These are phyloP conservation scores for Lucinisca nassula DNA, from an alignment of 2,888 invertebrate species.

Conservation along the genomic window DNA sequence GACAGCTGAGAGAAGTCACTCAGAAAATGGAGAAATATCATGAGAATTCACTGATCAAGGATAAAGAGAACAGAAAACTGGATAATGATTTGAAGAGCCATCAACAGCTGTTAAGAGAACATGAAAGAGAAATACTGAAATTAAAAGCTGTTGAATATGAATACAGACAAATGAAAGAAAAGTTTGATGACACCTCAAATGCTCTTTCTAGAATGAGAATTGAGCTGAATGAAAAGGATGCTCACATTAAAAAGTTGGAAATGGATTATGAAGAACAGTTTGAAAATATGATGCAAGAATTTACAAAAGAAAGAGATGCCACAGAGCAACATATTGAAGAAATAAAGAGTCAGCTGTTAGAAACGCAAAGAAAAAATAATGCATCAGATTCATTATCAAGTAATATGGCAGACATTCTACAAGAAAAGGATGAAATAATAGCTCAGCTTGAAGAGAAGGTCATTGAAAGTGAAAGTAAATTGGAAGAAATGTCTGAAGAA, in stretches of 20 bases:
- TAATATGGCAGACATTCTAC: constrained; percentile 90
- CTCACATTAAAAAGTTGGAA: constrained; percentile 77
- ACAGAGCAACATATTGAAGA: constrained; percentile 91
- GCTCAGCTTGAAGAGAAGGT: constrained; percentile 95
- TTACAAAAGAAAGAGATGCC: constrained; percentile 85
- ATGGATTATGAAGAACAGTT: constrained; percentile 79
- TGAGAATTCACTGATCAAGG: constrained; percentile 79
- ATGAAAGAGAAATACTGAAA: constrained; percentile 83
- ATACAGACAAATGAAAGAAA: constrained; percentile 81
- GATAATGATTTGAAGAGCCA: constrained; percentile 79
- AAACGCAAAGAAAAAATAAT: constrained; percentile 92
- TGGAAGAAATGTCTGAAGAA: constrained; percentile 83
- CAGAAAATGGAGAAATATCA: constrained; percentile 80
- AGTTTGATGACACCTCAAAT: constrained; percentile 78
- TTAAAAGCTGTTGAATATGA: constrained; percentile 83
- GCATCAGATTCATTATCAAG: constrained; percentile 83
- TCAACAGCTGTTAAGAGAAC: constrained; percentile 79
- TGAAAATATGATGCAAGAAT: constrained; percentile 82
- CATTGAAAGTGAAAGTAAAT: constrained; percentile 84
- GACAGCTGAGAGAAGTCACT: constrained; percentile 79
- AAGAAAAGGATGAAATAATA: constrained; percentile 96
- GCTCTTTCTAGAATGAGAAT: constrained; percentile 67
- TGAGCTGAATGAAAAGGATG: constrained; percentile 78
- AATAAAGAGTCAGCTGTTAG: constrained; percentile 92
- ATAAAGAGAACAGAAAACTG: constrained; percentile 80